Conservation (phyloP, 2,113 vertebrate genomes). For the Callorhinus ursinus region DNA sequence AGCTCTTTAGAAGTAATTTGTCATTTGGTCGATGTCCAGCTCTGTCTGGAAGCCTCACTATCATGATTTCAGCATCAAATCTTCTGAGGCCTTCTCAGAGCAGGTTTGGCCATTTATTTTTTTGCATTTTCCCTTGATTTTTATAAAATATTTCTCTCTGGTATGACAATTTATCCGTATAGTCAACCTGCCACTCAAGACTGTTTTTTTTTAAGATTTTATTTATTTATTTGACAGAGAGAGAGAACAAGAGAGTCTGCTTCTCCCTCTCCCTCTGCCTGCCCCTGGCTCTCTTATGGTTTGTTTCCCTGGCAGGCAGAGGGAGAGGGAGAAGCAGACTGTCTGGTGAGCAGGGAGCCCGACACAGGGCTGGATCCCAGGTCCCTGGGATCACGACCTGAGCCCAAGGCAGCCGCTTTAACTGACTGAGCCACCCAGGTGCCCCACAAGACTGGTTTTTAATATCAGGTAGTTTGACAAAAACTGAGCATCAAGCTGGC, state of each 20-base stretch:
- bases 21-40: neutral
- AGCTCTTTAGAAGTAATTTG: neutral
- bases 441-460: neutral
- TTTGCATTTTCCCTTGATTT: neutral
- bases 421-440: too few relatives aligned
- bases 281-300: too few relatives aligned
- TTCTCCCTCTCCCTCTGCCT: too few relatives aligned
- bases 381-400: too few relatives aligned
- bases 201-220: neutral
- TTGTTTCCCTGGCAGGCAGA: too few relatives aligned
- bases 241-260: too few relatives aligned
- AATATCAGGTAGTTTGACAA: neutral
- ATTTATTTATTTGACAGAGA: too few relatives aligned
- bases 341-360: too few relatives aligned
- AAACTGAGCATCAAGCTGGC: neutral
- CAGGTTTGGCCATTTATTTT: neutral
- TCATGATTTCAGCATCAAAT: neutral
- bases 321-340: too few relatives aligned
- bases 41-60: neutral
- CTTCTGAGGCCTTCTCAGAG: neutral
- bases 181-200: neutral
- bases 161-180: neutral
- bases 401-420: too few relatives aligned
- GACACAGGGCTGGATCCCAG: too few relatives aligned
- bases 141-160: neutral